Base-by-base conservation (phyloP, 1,140 invertebrate genomes). In the Orchesella cincta region DNA sequence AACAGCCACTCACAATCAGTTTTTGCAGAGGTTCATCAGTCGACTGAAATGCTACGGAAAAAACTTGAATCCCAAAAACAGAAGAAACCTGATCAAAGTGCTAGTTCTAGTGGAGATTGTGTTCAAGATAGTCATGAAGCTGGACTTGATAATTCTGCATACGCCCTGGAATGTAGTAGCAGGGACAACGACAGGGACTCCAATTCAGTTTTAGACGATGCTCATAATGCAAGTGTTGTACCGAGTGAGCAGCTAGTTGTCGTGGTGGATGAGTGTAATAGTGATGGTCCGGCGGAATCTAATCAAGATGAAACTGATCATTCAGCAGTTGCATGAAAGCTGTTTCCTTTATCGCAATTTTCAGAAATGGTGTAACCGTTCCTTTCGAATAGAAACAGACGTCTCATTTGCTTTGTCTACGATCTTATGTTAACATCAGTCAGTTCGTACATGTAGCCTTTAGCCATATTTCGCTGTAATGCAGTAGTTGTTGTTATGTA, bases 11-110 rank as follows among this genome's bases (percentile, higher is more conserved):
- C 34, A 46, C 67, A 71, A 5, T 73, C 71, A 8, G 71, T 73
- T 8, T 51, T 73, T 23, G 71, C 71, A 8, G 71, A 73, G 29
- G 71, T 73, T 36, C 71, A 73, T 51, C 71, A 73, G 35, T 73
- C 71, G 29, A 46, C 34, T 46, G 71, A 73, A 8, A 46, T 46
- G 23, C 16, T 73, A 18, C 5, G 71, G 8, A 36, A 46, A 46
- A 35, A 14, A 29, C 8, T 67, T 8, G 28, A 67, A 33, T 29
- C 62, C 2, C 3, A 67, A 67, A 67, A 29, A 8, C 62, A 67
- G 23, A 67, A 33, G 26, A 29, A 8, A 33, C 1, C 28, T 29
- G 28, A 67, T 67, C 3, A 33, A n/a, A 23, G 8, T 57, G 26
- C 54, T 67, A 26, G 33, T 31, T 46, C 8, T 31, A 12, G 28